Percentiles rank a stretch among this genome's conserved stretches.
These are phyloP conservation scores for Heliopora coerulea DNA, from an alignment of 92 coral and sea anemone species.

Conservation along the genomic window DNA sequence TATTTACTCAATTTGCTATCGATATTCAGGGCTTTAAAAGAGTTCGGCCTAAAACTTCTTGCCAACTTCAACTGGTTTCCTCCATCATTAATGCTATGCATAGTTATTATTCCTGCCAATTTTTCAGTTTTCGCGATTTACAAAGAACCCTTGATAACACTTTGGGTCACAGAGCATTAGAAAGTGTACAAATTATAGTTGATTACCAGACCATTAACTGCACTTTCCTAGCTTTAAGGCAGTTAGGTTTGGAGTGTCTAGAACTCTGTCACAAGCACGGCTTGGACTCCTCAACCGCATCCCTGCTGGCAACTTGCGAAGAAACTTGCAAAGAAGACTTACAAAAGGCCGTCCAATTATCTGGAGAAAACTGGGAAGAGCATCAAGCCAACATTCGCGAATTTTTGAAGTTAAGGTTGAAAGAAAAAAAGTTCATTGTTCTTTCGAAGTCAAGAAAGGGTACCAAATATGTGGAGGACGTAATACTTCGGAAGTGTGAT, in stretches of 20 bases:
- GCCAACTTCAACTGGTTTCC: slow-evolving; percentile 81
- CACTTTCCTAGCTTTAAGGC: slow-evolving; percentile 76
- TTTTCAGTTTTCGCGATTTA: slow-evolving; percentile 67
- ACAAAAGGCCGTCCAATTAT: slow-evolving; percentile 30
- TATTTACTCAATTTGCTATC: slow-evolving; percentile 95
- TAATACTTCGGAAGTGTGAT: slow-evolving; percentile 62
- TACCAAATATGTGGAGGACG: slow-evolving; percentile 58
- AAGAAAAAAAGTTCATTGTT: slow-evolving; percentile 69
- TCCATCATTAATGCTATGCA: slow-evolving; percentile 74
- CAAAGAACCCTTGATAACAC: slow-evolving; percentile 69
- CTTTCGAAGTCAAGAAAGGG: slow-evolving; percentile 63
- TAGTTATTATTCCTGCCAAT: slow-evolving; percentile 69
- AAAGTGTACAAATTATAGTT: slow-evolving; percentile 77
- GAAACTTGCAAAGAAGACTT: slow-evolving; percentile 73
- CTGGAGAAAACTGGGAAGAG: slow-evolving; percentile 66
- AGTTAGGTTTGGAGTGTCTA: slow-evolving; percentile 82
- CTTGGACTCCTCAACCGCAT: slow-evolving; percentile 61
- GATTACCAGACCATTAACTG: slow-evolving; percentile 90
- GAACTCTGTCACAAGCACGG: slow-evolving; percentile 60
- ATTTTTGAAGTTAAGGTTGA: slow-evolving; percentile 64
- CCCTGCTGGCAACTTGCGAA: slow-evolving; percentile 73
- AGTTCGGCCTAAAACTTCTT: slow-evolving; percentile 78
- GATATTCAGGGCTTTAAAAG: slow-evolving; percentile 86
- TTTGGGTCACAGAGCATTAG: slow-evolving; percentile 69
- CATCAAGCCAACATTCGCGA: slow-evolving; percentile 61